These are phyloP conservation scores for Embiotoca jacksoni DNA, from an alignment of 2,113 vertebrate genomes.

Conservation along the genomic window DNA sequence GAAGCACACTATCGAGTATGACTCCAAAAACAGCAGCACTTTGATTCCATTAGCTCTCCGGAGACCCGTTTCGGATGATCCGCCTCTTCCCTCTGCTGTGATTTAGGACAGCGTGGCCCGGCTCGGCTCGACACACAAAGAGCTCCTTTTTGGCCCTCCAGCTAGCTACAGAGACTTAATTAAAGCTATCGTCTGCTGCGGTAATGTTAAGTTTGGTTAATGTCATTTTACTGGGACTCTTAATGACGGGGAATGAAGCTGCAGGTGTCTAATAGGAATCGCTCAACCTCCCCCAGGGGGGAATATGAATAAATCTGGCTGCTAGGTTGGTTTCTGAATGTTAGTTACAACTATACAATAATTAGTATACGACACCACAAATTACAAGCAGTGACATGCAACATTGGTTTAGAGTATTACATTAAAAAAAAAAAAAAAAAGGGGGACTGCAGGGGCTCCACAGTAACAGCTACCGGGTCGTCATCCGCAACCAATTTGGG, in stretches of 20 bases:
- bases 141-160: slow-evolving; percentile 1
- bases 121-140: not conserved
- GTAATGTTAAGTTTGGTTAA: slow-evolving; percentile 29
- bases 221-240: slow-evolving; percentile 11
- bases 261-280: not conserved
- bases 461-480: no score
- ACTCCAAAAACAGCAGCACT: slow-evolving; percentile 25
- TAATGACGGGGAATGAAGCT: not conserved
- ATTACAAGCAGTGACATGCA: not conserved
- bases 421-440: no score
- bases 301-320: not conserved
- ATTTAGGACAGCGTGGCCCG: slow-evolving; percentile 31
- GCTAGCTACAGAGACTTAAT: slow-evolving; percentile 37
- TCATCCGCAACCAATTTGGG: no score
- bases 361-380: not conserved
- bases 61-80: not conserved
- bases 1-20: slow-evolving; percentile 32
- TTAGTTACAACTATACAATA: not conserved
- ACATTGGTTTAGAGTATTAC: no score
- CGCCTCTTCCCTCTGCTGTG: not conserved
- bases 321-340: no score
- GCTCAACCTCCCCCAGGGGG: not conserved
- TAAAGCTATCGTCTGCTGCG: slow-evolving; percentile 28
- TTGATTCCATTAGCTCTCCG: slow-evolving; percentile 33
- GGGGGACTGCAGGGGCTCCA: no score